Evolutionary conservation across 1,140 invertebrate genomes (phyloP).

Genomic region (Episyrphus balteatus): DNA sequence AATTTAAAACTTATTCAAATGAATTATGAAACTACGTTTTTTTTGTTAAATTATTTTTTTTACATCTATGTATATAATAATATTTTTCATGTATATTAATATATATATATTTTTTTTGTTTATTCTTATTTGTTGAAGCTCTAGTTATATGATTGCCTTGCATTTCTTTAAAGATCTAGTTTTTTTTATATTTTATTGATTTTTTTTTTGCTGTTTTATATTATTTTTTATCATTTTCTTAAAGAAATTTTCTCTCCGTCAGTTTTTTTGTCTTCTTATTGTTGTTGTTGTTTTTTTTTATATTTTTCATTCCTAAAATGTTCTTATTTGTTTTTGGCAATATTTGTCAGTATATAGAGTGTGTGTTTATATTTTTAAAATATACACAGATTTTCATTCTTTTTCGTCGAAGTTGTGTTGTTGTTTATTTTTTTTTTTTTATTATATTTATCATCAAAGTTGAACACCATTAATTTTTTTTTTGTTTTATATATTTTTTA

Average conservation of each 20-base stretch:
- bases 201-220: conserved; percentile 1
- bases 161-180: conserved; percentile 9
- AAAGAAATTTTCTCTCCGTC: neutral
- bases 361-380: neutral
- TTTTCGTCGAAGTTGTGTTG: neutral
- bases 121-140: conserved; percentile 26
- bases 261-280: neutral
- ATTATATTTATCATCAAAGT: no score
- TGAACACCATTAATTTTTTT: no score
- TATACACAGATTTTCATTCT: neutral
- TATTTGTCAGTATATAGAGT: neutral
- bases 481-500: no score
- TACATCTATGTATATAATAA: neutral
- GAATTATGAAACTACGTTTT: neutral
- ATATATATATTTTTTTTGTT: conserved; percentile 12
- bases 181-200: neutral
- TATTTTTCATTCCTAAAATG: neutral
- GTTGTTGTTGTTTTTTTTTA: no score
- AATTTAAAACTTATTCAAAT: no score
- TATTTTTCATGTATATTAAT: conserved; percentile 14
- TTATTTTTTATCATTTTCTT: conserved; percentile 14
- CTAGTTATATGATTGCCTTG: conserved; percentile 37
- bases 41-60: neutral
- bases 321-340: neutral
- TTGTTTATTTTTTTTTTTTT: no score